Conservation (phyloP, 2,888 invertebrate species). For the Hirtodrosophila duncani region DNA sequence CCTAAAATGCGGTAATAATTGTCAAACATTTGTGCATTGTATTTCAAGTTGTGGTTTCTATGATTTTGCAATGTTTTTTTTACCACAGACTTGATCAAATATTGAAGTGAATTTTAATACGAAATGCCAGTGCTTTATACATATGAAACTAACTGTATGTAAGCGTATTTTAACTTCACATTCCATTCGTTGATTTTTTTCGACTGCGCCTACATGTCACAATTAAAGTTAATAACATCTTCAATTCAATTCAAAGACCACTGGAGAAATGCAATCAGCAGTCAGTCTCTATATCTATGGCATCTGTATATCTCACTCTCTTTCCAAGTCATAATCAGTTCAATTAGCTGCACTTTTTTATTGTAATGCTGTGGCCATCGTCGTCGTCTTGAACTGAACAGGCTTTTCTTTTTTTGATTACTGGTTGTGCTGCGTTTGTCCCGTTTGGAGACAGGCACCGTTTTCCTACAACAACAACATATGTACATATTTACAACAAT, state of each 20-base stretch:
- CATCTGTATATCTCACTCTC: conserved; percentile 7
- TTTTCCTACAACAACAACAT: conserved; percentile 38
- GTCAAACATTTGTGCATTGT: too few relatives aligned
- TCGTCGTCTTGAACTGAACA: conserved; percentile 40
- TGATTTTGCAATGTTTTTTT: too few relatives aligned
- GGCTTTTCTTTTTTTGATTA: conserved; percentile 41
- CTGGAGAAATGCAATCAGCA: conserved; percentile 12
- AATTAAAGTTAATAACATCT: conserved; percentile 66
- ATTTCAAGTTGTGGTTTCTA: too few relatives aligned
- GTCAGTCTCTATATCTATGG: neutral
- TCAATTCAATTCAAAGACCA: conserved; percentile 55
- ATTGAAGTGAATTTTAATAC: too few relatives aligned
- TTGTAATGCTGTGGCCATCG: conserved; percentile 22
- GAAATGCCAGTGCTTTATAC: too few relatives aligned
- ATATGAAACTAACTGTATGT: too few relatives aligned
- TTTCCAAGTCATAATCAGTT: conserved; percentile 40
- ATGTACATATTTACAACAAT: conserved; percentile 7
- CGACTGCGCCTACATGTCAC: conserved; percentile 30
- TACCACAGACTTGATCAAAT: too few relatives aligned
- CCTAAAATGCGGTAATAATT: too few relatives aligned
- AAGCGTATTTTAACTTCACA: too few relatives aligned
- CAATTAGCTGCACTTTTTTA: conserved; percentile 55
- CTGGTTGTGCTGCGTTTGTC: conserved; percentile 28
- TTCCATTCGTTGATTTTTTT: too few relatives aligned
- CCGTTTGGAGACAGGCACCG: conserved; percentile 60